Percentiles rank a stretch among this genome's conserved stretches.
Evolutionary conservation across 2,113 vertebrate genomes (phyloP).

Genomic region (Lonchura striata): DNA sequence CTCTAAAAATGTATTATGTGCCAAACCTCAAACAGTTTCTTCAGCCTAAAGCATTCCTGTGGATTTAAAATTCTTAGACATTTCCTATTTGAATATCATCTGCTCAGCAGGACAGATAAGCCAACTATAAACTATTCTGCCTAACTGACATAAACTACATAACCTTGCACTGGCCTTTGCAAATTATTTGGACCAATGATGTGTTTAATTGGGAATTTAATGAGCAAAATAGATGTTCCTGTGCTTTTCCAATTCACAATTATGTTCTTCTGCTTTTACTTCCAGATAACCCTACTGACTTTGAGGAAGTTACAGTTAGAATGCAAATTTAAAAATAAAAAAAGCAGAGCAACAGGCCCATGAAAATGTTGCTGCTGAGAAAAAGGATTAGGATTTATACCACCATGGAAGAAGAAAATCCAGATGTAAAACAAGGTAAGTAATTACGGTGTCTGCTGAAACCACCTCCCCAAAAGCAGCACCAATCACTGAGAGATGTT

Average conservation of each 20-base stretch:
- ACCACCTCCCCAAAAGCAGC: background rate
- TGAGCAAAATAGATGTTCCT: background rate
- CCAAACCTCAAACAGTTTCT: background rate
- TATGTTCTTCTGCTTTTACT: background rate
- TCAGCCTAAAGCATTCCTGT: background rate
- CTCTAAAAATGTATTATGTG: background rate
- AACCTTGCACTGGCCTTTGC: background rate
- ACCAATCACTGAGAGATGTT: background rate
- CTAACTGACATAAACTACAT: background rate
- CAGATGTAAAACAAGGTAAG: background rate
- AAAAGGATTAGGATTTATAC: background rate
- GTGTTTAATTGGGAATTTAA: constrained; percentile 37
- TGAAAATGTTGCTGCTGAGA: background rate
- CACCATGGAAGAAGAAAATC: background rate
- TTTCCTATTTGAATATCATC: background rate
- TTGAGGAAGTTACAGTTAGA: background rate
- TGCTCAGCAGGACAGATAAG: background rate
- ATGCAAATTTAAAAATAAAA: background rate
- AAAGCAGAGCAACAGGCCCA: background rate
- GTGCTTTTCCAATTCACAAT: background rate
- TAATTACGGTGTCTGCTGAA: background rate
- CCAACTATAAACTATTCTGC: background rate
- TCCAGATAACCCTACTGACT: background rate
- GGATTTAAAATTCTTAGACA: background rate
- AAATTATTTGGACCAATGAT: constrained; percentile 1